Conservation (phyloP, 2,113 vertebrate species). For the Thymallus thymallus region DNA sequence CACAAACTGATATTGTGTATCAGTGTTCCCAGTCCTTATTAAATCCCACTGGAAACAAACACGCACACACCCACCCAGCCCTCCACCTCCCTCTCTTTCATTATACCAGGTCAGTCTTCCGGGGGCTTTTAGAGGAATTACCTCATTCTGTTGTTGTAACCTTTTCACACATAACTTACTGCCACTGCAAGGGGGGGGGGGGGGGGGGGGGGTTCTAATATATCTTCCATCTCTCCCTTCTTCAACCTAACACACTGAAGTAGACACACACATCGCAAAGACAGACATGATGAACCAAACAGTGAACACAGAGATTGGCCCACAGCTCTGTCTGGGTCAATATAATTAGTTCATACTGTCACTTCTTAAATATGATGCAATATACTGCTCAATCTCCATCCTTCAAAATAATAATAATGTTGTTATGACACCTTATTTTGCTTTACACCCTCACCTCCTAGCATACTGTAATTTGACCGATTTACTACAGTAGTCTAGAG, state of each 20-base stretch:
- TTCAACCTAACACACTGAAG: too few species aligned
- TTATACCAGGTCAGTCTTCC: background rate
- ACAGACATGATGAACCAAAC: background rate
- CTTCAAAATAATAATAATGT: background rate
- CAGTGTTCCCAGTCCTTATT: constrained; percentile 41
- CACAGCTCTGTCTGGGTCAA: background rate
- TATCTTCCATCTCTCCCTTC: too few species aligned
- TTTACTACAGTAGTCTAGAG: too few species aligned
- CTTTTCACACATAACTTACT: constrained; percentile 57
- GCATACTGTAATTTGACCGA: too few species aligned
- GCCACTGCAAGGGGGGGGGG: background rate
- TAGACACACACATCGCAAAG: too few species aligned
- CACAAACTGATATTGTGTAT: constrained; percentile 17
- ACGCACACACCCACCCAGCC: constrained; percentile 1
- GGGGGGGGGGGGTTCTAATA: too few species aligned
- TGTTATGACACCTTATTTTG: background rate
- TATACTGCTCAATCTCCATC: too few species aligned
- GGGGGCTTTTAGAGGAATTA: constrained; percentile 47
- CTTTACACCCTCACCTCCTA: background rate
- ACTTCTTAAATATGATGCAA: too few species aligned
- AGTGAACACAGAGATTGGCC: background rate
- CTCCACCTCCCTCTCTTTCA: constrained; percentile 47
- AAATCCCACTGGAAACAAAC: constrained; percentile 31
- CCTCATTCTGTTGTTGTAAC: constrained; percentile 39
- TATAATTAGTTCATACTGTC: too few species aligned